These are phyloP conservation scores for Clarias gariepinus DNA, from an alignment of 2,113 vertebrate species.

Conservation along the genomic window DNA sequence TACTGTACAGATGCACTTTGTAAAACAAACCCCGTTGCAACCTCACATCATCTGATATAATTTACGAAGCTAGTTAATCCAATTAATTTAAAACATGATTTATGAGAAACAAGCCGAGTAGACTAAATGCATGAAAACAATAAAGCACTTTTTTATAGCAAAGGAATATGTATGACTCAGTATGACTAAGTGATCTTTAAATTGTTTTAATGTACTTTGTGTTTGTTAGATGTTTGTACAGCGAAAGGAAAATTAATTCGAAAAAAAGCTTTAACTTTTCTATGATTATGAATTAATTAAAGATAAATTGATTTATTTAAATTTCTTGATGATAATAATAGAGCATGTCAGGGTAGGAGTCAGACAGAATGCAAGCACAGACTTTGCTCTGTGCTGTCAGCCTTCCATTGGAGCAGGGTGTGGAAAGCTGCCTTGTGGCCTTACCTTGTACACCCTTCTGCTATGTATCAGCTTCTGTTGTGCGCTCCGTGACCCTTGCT, in stretches of 20 bases:
- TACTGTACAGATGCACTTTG: neutral
- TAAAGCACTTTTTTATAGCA: neutral
- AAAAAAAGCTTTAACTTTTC: no score
- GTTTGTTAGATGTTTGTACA: no score
- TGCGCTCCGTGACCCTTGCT: no score
- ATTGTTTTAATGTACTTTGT: neutral
- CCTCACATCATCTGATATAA: neutral
- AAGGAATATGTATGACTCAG: neutral
- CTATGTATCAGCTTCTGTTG: no score
- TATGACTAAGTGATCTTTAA: neutral
- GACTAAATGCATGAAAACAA: neutral
- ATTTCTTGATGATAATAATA: neutral
- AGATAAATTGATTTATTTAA: no score
- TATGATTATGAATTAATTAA: no score
- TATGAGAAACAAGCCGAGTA: neutral
- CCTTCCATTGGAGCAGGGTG: no score
- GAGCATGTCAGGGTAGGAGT: neutral
- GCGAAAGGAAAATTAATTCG: no score
- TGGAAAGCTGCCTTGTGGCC: no score
- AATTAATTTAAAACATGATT: neutral
- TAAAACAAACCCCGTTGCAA: neutral
- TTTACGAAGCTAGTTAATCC: neutral
- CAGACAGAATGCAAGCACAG: no score
- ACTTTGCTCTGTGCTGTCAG: no score
- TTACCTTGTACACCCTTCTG: no score